A percentile compares a stretch with the other conserved stretches of the same genome.
phyloP scores from a whole-genome alignment of 2,113 vertebrate genomes.

The Anhinga rufa region DNA sequence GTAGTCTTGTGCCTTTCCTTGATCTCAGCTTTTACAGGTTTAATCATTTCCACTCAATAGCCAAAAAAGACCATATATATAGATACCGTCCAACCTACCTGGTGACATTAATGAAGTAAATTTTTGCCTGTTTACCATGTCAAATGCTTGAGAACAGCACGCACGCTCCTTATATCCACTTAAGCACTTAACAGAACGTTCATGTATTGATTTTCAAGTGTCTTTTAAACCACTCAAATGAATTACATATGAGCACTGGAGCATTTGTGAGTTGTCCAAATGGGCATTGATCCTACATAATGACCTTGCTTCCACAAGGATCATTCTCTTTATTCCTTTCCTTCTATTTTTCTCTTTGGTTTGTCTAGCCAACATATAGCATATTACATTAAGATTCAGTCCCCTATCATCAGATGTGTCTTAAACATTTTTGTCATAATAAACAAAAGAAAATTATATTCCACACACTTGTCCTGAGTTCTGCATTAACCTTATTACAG shows the following conservation, averaged over 20 bases:
- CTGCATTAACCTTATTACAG: background rate
- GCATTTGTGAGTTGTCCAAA: conserved; percentile 14
- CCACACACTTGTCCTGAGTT: background rate
- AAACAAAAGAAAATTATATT: background rate
- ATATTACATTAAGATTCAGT: background rate
- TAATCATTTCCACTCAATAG: background rate
- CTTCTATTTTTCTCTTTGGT: background rate
- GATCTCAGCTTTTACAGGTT: background rate
- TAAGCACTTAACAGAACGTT: conserved; percentile 47
- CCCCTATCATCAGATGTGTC: background rate
- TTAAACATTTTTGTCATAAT: background rate
- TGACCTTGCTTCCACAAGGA: background rate
- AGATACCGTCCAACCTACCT: background rate
- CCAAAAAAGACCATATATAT: background rate
- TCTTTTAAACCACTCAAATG: conserved; percentile 31
- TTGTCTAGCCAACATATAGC: background rate
- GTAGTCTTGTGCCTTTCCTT: background rate
- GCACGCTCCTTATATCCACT: background rate
- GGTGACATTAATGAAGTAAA: background rate
- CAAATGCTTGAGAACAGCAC: background rate
- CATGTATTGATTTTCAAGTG: background rate
- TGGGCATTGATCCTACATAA: conserved; percentile 10
- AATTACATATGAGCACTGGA: background rate
- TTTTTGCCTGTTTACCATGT: background rate
- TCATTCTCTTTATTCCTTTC: background rate